These are phyloP conservation scores for Carcharodon carcharias DNA, from an alignment of 2,797 vertebrate genomes.

Conservation along the genomic window DNA sequence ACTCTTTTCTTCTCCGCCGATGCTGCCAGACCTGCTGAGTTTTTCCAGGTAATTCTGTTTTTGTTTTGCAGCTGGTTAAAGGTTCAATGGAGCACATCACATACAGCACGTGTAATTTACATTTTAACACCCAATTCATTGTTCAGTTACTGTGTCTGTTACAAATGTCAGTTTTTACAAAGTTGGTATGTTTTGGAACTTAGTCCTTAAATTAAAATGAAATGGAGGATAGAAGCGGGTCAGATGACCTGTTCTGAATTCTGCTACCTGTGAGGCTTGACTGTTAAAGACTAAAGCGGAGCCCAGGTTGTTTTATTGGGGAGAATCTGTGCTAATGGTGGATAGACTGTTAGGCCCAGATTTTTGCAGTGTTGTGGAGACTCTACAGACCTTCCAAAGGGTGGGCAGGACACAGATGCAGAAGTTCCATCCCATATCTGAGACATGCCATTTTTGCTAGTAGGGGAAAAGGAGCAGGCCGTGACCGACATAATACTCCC, in stretches of 20 bases:
- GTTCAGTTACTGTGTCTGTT: background rate
- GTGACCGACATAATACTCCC: too few species aligned
- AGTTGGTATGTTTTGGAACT: background rate
- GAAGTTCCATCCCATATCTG: too few species aligned
- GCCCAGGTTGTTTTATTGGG: background rate
- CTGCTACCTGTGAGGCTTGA: background rate
- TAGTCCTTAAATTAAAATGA: background rate
- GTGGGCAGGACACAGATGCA: too few species aligned
- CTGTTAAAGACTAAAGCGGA: background rate
- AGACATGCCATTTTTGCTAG: too few species aligned
- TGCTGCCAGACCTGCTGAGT: too few species aligned
- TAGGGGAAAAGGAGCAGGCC: too few species aligned
- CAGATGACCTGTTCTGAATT: background rate
- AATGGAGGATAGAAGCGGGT: background rate
- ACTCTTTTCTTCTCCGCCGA: too few species aligned
- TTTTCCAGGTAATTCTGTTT: too few species aligned
- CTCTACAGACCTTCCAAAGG: too few species aligned
- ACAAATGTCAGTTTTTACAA: too few species aligned
- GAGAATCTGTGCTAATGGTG: background rate
- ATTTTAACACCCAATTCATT: background rate
- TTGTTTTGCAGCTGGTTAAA: background rate
- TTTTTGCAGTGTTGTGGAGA: too few species aligned
- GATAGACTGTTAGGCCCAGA: too few species aligned
- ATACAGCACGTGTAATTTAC: background rate
- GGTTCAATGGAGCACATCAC: background rate